Evolutionary conservation across 2,797 vertebrate genomes (phyloP), one percentile per base, ranked within the genome.

Genomic region (Anabacerthia variegaticeps): DNA sequence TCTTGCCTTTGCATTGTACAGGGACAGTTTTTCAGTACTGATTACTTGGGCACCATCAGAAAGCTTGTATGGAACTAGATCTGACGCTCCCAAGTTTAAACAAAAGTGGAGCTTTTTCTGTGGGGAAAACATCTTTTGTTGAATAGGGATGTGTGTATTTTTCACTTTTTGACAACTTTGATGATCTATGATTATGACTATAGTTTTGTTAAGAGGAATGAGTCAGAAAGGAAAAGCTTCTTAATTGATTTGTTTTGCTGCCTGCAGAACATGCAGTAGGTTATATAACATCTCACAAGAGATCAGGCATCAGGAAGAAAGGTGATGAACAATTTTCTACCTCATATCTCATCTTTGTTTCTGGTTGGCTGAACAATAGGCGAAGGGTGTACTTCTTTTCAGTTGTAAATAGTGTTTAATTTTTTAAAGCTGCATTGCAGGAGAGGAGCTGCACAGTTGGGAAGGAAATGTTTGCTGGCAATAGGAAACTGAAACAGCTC

Each of bases 221-320:
- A 96, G 72, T 91, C 95, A 89, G 81, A 89, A 72, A 62, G 82
- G 69, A 94, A 88, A 32, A 83, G 46, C 68, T 90, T 3, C 95
- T 82, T 89, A 85, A 96, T 83, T 85, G 91, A 74, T 92, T 88
- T 89, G 89, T 94, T 96, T 96, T 85, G 72, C 78, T 89, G 87
- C 84, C 76, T 78, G 72, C 36, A 52, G 39, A 92, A 30, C 37
- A 10, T 8, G 48, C 43, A 2, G 9, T 12, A 54, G 20, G 16
- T 97, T 95, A 77, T 65, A 4, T 92, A 96, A 96, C 66, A 55
- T 77, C 65, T 89, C 82, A 58, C 3, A 71, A 62, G 81, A 76
- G 41, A 83, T 79, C 78, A 85, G 71, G 56, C 86, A 22, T 76
- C 43, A 28, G 79, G 73, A 92, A 41, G 43, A 89, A 78, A 66